Base-by-base conservation (phyloP, 2,888 invertebrate genomes). In the Cactoblastis cactorum region DNA sequence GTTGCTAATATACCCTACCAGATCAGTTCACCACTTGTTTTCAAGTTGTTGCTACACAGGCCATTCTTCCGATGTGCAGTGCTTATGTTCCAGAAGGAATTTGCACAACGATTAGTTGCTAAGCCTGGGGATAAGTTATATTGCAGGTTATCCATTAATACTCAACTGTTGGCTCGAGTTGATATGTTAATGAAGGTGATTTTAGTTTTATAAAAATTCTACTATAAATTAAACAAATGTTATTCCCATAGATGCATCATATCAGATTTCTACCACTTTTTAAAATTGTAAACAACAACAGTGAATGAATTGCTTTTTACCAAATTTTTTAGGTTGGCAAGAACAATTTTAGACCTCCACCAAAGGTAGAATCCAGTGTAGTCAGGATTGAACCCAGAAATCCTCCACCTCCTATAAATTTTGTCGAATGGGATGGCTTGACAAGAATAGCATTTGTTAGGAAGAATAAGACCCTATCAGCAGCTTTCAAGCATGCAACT, bases 1-100 rank as follows among this genome's bases (percentile, higher is more conserved):
- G 96, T 99, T 22, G 99, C 99, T 18, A 99, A 99, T 88, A 92
- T 99, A 39, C 99, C 99, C 0, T 99, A 99, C 73, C 98, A 99
- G 89, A 98, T 99, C 67, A 97, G 97, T 63, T 98, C 98, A 1
- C 98, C 98, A 0, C 91, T 99, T 66, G 95, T 98, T 0, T 99
- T 99, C 80, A 99, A 99, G 83, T 83, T 99, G 39, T 89, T 99
- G 17, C 88, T 98, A 3, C 98, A 98, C 84, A 87, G 94, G 22
- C 94, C 95, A 18, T 92, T 94, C 71, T 95, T 94, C 70, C 93
- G 99, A 61, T 99, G 98, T 91, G 99, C 99, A 14, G 94, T 99
- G 3, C 90, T 99, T 8, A 99, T 99, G 99, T 98, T 99, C 75
- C 99, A 99, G 89, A 92, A 96, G 68, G 99, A 99, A 90, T 99